Conservation (phyloP, 2,113 vertebrate species). For the Ramphastos sulfuratus region DNA sequence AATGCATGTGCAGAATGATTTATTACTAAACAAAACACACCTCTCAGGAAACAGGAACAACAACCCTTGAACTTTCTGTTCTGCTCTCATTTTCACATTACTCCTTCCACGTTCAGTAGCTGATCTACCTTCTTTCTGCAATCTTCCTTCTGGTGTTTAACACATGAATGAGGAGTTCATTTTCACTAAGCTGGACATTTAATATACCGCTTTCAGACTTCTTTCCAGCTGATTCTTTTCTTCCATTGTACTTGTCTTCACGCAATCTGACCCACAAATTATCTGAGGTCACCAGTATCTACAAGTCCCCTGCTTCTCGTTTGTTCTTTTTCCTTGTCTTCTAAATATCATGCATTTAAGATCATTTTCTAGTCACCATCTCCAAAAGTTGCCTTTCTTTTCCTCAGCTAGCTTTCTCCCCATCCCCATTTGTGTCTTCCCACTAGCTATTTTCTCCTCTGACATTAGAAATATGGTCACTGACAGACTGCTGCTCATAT, state of each 20-base stretch:
- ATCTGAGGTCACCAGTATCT: not conserved
- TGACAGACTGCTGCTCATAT: not conserved
- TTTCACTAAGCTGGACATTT: not conserved
- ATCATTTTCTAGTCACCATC: not conserved
- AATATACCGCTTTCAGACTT: not conserved
- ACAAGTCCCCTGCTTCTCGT: not conserved
- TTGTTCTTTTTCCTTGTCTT: not conserved
- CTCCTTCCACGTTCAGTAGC: not conserved
- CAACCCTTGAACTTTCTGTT: not conserved
- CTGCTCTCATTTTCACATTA: not conserved
- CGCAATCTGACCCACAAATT: not conserved
- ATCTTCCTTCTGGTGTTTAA: not conserved
- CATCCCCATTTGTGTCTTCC: not conserved
- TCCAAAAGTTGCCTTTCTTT: not conserved
- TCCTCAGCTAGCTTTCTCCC: not conserved
- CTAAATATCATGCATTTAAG: not conserved
- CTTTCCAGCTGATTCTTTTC: not conserved
- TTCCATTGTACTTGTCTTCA: not conserved
- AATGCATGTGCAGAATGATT: rapidly evolving
- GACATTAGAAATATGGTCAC: not conserved
- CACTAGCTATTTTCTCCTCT: not conserved
- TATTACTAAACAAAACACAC: not conserved
- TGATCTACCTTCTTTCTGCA: not conserved
- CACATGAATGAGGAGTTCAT: not conserved
- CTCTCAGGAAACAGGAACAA: not conserved